Conservation (phyloP, 1,140 invertebrate genomes). For the Drosophila auraria region DNA sequence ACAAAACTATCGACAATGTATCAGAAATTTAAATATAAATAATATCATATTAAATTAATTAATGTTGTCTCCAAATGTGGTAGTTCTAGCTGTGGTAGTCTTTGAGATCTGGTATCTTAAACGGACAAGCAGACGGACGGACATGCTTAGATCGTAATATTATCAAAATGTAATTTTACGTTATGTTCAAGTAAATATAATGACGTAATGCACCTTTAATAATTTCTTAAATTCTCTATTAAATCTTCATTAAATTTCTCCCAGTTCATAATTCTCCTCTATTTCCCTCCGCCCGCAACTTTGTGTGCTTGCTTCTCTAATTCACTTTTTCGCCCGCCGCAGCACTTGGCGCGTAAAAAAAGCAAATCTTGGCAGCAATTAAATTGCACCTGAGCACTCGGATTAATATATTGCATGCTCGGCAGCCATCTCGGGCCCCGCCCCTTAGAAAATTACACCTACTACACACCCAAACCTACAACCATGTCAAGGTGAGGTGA, state of each 20-base stretch:
- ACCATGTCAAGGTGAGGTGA: slow-evolving; percentile 79
- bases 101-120: neutral
- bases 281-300: neutral
- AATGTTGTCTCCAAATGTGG: too few relatives aligned
- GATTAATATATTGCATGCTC: slow-evolving; percentile 61
- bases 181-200: neutral
- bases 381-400: slow-evolving; percentile 79
- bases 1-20: neutral
- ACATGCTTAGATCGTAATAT: neutral
- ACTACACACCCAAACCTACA: slow-evolving; percentile 30
- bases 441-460: neutral
- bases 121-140: neutral
- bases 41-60: too few relatives aligned
- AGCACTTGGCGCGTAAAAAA: slow-evolving; percentile 41
- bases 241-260: neutral
- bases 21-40: too few relatives aligned
- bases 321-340: slow-evolving; percentile 8
- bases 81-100: too few relatives aligned
- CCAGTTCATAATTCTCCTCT: neutral
- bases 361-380: slow-evolving; percentile 81
- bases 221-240: neutral
- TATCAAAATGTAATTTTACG: too few relatives aligned
- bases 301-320: slow-evolving; percentile 40
- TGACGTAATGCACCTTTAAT: too few relatives aligned
- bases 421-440: slow-evolving; percentile 5